Percentiles rank a stretch among this genome's conserved stretches.
These are phyloP conservation scores for Trissolcus basalis DNA, from an alignment of 1,140 invertebrate species.

Conservation along the genomic window DNA sequence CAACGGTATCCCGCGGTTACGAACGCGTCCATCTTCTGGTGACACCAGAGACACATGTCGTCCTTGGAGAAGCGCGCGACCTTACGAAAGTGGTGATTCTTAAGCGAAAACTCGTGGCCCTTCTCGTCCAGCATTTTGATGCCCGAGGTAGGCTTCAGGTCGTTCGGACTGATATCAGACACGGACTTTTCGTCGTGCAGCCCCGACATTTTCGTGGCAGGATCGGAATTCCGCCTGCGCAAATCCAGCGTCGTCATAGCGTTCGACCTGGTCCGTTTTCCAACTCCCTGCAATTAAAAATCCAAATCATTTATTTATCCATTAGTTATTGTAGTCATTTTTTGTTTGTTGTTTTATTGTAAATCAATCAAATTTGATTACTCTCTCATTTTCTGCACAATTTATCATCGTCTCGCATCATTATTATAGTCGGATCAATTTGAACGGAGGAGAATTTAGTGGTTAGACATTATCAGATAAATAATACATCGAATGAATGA, in stretches of 20 bases:
- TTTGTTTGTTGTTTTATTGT: no score
- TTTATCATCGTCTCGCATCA: no score
- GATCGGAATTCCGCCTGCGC: conserved; percentile 83
- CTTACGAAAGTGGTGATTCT: conserved; percentile 85
- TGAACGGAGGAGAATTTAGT: no score
- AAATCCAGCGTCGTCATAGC: conserved; percentile 76
- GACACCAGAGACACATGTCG: conserved; percentile 86
- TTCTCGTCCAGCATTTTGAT: conserved; percentile 78
- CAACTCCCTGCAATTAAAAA: conserved; percentile 51
- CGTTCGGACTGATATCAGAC: conserved; percentile 67
- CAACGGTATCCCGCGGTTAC: conserved; percentile 90
- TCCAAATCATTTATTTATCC: no score
- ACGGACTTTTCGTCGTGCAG: conserved; percentile 69
- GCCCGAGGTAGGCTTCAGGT: conserved; percentile 69
- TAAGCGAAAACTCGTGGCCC: conserved; percentile 79
- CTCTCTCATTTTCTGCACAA: no score
- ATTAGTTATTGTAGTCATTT: background rate
- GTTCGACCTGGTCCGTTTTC: conserved; percentile 75
- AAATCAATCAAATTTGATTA: no score
- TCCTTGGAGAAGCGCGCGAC: conserved; percentile 84
- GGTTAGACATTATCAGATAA: no score
- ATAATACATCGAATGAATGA: no score
- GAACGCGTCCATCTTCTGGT: conserved; percentile 86
- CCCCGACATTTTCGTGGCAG: conserved; percentile 78
- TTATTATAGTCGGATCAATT: no score